Conservation (phyloP, 2,888 invertebrate genomes). For the Megalurothrips usitatus region DNA sequence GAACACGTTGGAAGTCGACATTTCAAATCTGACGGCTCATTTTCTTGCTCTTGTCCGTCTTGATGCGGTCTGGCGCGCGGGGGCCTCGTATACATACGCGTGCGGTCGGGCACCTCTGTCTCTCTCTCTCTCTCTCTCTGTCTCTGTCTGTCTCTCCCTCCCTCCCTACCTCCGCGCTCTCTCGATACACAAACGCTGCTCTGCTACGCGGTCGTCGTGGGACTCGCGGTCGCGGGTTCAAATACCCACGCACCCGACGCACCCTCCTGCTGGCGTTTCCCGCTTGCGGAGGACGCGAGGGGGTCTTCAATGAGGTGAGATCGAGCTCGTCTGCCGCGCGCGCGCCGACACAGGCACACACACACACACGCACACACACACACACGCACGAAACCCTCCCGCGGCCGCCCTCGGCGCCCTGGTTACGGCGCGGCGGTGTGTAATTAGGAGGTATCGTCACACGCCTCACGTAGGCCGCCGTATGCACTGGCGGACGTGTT, state of each 20-base stretch:
- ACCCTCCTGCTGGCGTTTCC: no score
- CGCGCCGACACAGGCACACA: no score
- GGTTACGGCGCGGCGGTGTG: not conserved
- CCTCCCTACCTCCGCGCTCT: not conserved
- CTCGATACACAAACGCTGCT: not conserved
- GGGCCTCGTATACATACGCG: not conserved
- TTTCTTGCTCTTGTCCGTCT: slow-evolving; percentile 14
- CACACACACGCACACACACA: no score
- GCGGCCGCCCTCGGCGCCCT: not conserved
- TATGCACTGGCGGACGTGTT: not conserved
- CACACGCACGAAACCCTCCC: no score
- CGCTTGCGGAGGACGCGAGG: no score
- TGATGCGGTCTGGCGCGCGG: not conserved
- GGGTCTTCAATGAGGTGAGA: no score
- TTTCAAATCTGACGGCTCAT: slow-evolving; percentile 26
- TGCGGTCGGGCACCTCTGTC: not conserved
- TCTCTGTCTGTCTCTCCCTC: slow-evolving; percentile 1
- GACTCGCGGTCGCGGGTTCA: no score
- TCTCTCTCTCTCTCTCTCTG: slow-evolving; percentile 7
- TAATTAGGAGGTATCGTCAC: slow-evolving; percentile 1
- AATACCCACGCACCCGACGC: no score
- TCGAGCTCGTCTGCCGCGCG: no score
- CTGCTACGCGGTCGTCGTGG: no score
- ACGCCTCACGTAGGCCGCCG: not conserved
- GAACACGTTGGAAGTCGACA: slow-evolving; percentile 21